phyloP scores from a whole-genome alignment of 2,113 vertebrate genomes.

The Gnathonemus echidnorhynchus region DNA sequence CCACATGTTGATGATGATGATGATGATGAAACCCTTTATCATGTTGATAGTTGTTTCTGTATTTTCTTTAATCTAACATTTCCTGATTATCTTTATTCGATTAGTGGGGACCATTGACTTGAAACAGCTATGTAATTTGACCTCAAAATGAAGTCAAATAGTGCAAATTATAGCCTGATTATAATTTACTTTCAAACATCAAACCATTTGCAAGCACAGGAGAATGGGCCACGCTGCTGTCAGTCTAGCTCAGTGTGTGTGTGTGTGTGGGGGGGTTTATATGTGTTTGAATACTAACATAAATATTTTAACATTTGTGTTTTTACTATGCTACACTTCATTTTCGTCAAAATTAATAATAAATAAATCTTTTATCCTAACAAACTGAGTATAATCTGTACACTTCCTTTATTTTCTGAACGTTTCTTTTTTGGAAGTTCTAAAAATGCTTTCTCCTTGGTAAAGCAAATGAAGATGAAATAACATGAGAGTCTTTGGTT shows the following conservation, averaged over 20 bases:
- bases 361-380: background rate
- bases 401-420: background rate
- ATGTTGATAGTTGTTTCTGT: background rate
- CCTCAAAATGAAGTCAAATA: background rate
- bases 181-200: conserved; percentile 3
- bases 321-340: background rate
- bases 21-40: background rate
- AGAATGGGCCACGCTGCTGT: background rate
- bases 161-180: background rate
- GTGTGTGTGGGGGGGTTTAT: background rate
- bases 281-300: background rate
- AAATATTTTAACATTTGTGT: background rate
- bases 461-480: background rate
- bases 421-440: background rate
- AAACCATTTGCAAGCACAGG: background rate
- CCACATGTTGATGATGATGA: background rate
- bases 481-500: background rate
- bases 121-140: conserved; percentile 1
- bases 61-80: background rate
- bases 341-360: background rate
- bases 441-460: background rate
- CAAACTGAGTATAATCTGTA: background rate
- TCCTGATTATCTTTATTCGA: background rate
- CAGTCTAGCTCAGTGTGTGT: background rate
- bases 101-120: conserved; percentile 9